These are phyloP conservation scores for Saxidomus purpurata DNA, from an alignment of 1,140 invertebrate species.

Conservation along the genomic window DNA sequence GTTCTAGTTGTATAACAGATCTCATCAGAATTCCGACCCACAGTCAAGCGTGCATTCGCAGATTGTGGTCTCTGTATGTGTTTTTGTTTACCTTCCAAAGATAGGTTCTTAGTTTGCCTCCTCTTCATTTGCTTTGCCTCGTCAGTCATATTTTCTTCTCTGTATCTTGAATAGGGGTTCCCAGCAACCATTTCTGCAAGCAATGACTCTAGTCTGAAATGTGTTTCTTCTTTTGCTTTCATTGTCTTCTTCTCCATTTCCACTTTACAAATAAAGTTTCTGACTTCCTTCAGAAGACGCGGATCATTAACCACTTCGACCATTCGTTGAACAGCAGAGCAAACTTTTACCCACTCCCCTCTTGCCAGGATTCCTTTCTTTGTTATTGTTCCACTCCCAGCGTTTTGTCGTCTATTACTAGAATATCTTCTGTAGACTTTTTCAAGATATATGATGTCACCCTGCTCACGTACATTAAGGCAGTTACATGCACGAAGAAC, in stretches of 20 bases:
- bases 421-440: slow-evolving; percentile 24
- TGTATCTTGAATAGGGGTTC: not conserved
- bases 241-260: slow-evolving; percentile 12
- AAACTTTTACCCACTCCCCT: slow-evolving; percentile 41
- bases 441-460: slow-evolving; percentile 35
- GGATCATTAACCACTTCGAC: slow-evolving; percentile 34
- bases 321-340: slow-evolving; percentile 45
- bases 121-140: slow-evolving; percentile 23
- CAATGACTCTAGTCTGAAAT: not conserved
- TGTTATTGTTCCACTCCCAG: not conserved
- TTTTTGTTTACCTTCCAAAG: not conserved
- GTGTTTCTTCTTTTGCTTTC: slow-evolving; percentile 5
- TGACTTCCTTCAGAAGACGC: slow-evolving; percentile 6
- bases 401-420: not conserved
- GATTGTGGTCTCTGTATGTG: not conserved
- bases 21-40: not conserved
- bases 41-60: not conserved
- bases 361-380: slow-evolving; percentile 11
- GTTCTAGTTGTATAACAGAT: not conserved
- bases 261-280: slow-evolving; percentile 57
- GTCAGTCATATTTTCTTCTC: slow-evolving; percentile 5
- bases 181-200: slow-evolving; percentile 22
- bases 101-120: not conserved
- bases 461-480: slow-evolving; percentile 20
- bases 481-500: slow-evolving; percentile 32